Evolutionary conservation across 2,888 invertebrate species (phyloP).

Genomic region (Carterocephalus palaemon): DNA sequence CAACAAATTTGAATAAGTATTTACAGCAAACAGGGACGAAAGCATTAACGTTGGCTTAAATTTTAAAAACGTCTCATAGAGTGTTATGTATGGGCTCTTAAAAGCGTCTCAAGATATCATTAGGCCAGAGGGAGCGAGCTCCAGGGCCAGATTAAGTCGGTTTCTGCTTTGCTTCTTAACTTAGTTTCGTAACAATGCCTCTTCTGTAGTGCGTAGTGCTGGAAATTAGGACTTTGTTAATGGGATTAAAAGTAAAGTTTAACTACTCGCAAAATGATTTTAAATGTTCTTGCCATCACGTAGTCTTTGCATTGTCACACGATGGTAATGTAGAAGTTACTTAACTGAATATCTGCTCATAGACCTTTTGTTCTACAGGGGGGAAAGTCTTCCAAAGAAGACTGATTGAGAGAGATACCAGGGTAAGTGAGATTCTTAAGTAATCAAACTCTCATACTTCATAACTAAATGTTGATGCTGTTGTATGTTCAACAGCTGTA

Average conservation of each 20-base stretch:
- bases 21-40: conserved; percentile 71
- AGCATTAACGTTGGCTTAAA: conserved; percentile 75
- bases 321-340: too few relatives aligned
- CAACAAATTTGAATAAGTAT: conserved; percentile 77
- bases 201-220: conserved; percentile 31
- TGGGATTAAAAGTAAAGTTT: conserved; percentile 23
- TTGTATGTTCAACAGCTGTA: too few relatives aligned
- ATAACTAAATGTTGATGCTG: too few relatives aligned
- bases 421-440: too few relatives aligned
- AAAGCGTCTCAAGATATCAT: conserved; percentile 75
- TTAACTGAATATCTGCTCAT: too few relatives aligned
- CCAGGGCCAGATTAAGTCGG: conserved; percentile 67
- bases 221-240: conserved; percentile 31
- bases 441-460: too few relatives aligned
- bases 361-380: too few relatives aligned
- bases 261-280: conserved; percentile 9
- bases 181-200: conserved; percentile 33
- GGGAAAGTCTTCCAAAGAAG: too few relatives aligned
- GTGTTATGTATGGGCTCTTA: conserved; percentile 76
- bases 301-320: too few relatives aligned
- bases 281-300: background rate
- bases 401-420: too few relatives aligned
- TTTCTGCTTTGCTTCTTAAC: conserved; percentile 50
- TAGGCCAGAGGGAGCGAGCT: conserved; percentile 62
- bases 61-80: conserved; percentile 77